Evolutionary conservation across 2,888 invertebrate genomes (phyloP), one percentile per base, ranked within the genome.

Genomic region (Ormyrus thymus): DNA sequence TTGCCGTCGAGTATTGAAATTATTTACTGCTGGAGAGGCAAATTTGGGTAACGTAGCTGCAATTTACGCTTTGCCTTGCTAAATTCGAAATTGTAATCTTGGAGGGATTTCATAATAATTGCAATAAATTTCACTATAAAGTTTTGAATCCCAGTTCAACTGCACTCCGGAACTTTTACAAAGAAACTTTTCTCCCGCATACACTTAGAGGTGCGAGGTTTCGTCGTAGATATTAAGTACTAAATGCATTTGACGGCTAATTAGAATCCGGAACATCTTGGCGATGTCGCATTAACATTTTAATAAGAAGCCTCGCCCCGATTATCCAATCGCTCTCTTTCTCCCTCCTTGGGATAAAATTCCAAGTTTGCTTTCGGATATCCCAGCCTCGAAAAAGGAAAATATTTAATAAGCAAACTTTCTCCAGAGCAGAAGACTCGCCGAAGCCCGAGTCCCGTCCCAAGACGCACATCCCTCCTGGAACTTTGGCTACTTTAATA

Each of bases 341-440:
- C 51, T 11, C 48, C 55, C 5, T 29, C 29, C 29, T 29, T 0
- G 29, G 29, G 29, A 72, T 45, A 62, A 43, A 72, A 62, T 46
- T 53, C 53, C 10, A 9, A 64, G 64, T 64, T 64, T 73, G 46
- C 59, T 29, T 11, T 11, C 45, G 13, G 51, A 55, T 64, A 29
- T 29, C 55, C 46, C 46, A 5, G 7, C 0, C 29, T 29, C 29
- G n/a, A 51, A 75, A 75, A 69, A 68, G 46, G 15, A 75, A 50
- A 69, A 69, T 69, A 69, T 76, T 76, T 76, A 76, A 76, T 69
- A 76, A 62, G 76, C 48, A 68, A 76, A 76, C 68, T 76, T 76
- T 68, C 5, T 61, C 59, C 53, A 68, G 56, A 7, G 10, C 46
- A 53, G 61, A 75, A n/a, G 53, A 9, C 10, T 43, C 46, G 46